Evolutionary conservation across 2,113 vertebrate genomes (phyloP), one percentile per base, ranked within the genome.

Genomic region (Rhagologus leucostigma): DNA sequence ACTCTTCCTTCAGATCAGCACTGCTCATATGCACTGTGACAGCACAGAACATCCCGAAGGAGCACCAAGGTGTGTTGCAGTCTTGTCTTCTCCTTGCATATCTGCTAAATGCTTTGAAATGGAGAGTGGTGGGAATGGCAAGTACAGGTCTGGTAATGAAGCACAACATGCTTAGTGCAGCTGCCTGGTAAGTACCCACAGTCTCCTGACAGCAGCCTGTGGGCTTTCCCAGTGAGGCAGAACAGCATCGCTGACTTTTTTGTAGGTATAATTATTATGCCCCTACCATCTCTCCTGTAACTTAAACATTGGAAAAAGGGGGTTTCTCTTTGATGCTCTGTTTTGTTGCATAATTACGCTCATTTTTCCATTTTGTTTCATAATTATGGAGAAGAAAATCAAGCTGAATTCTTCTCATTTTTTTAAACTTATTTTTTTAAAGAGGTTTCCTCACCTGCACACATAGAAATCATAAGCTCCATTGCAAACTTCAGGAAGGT

Each of bases 181-280:
- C 44, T 85, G n/a, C 55, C 60, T 49, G 42, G 8, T 33, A 30
- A 64, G 56, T 12, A n/a, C 26, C 14, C 47, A 13, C 15, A 7
- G 13, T 19, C 16, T 56, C 29, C 9, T 46, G 11, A 18, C 52
- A 75, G 46, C 49, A 78, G 62, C 56, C 11, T 21, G 10, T 35
- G 57, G 24, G 15, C 49, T 26, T 68, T 73, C 22, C 29, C 49
- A 70, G 53, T 26, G 57, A 41, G 76, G 37, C 35, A 73, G 46
- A 78, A 59, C 13, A 42, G 49, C 32, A 3, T n/a, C 0, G 0
- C 57, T 74, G 13, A 6, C 33, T 8, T 44, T n/a, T 70, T 26
- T 23, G 9, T 32, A 12, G 9, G 4, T 52, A 14, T 3, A 39
- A 26, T 55, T 69, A 8, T 27, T 71, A 27, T 32, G 30, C 3